Evolutionary conservation across 2,113 vertebrate species (phyloP).

Genomic region (Oncorhynchus kisutch): DNA sequence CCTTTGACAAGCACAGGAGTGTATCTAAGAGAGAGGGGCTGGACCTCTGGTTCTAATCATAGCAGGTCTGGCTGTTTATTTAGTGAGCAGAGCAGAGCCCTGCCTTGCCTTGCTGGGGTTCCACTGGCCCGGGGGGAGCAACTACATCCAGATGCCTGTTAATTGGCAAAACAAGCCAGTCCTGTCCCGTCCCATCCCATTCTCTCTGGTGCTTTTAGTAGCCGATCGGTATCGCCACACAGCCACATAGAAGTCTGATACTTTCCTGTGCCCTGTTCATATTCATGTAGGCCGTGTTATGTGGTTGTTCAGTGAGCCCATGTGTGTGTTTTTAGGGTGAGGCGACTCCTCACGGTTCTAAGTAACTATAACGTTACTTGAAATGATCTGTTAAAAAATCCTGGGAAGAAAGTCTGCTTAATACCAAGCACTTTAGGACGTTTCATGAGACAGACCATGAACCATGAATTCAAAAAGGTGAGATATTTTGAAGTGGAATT

Average conservation of each 20-base stretch:
- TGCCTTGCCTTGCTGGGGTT: constrained; percentile 45
- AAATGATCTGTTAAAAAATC: background rate
- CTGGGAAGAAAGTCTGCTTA: background rate
- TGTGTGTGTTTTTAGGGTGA: background rate
- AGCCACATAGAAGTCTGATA: background rate
- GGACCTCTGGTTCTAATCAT: constrained; percentile 68
- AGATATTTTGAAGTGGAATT: no score
- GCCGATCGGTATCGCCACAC: constrained; percentile 1
- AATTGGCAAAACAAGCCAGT: constrained; percentile 50
- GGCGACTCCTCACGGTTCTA: background rate
- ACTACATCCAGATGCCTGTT: constrained; percentile 69
- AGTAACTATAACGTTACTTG: background rate
- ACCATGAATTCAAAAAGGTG: no score
- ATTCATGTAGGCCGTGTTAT: background rate
- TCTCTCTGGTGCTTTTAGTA: constrained; percentile 6
- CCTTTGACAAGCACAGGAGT: constrained; percentile 48
- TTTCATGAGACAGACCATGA: no score
- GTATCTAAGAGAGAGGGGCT: constrained; percentile 29
- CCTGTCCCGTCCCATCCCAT: constrained; percentile 30
- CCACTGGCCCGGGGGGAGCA: constrained; percentile 31
- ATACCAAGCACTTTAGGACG: background rate
- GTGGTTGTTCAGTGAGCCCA: background rate
- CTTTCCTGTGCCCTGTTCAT: background rate
- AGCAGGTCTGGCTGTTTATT: constrained; percentile 53
- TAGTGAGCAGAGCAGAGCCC: constrained; percentile 46